phyloP scores from a whole-genome alignment of 1,140 invertebrate genomes.

The Latrodectus geometricus region DNA sequence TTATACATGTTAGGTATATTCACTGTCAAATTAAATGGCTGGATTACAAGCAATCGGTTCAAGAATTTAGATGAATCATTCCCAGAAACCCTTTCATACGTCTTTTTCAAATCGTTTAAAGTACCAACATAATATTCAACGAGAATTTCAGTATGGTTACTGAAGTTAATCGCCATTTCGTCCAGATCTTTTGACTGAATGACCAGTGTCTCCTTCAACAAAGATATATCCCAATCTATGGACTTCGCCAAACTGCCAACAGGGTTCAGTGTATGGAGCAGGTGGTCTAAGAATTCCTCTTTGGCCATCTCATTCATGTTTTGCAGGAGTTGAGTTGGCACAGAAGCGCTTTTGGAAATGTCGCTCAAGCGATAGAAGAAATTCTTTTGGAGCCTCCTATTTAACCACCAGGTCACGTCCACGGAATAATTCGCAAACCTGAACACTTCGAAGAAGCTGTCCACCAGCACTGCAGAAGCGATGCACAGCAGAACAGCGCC shows the following conservation, averaged over 20 bases:
- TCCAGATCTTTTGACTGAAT: background rate
- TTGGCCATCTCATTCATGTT: slow-evolving; percentile 8
- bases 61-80: background rate
- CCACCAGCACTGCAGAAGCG: background rate
- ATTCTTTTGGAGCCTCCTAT: background rate
- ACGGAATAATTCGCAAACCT: slow-evolving; percentile 7
- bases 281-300: background rate
- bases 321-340: background rate
- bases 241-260: background rate
- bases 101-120: background rate
- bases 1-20: background rate
- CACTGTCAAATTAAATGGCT: background rate
- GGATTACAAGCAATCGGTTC: background rate
- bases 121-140: background rate
- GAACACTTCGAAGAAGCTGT: background rate
- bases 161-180: background rate
- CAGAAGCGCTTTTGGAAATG: slow-evolving; percentile 5
- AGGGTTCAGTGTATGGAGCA: background rate
- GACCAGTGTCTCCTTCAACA: background rate
- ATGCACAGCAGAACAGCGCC: background rate
- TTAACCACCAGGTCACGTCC: background rate
- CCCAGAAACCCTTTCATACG: background rate
- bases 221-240: background rate
- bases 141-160: background rate
- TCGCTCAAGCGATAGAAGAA: background rate